Evolutionary conservation across 2,113 vertebrate genomes (phyloP).

Genomic region (Dicentrarchus labrax): DNA sequence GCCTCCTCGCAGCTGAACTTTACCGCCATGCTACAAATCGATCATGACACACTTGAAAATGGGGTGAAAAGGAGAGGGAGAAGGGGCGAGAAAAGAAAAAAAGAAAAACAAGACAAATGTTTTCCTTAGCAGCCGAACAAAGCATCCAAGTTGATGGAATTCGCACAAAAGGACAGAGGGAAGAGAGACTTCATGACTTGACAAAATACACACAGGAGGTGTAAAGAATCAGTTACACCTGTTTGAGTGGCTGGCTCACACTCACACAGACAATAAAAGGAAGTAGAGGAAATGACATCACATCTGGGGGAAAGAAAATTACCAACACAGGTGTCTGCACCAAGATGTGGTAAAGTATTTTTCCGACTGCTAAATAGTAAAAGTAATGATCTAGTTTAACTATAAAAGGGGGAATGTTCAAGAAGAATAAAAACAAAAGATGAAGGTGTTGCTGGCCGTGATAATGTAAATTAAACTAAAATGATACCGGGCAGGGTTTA

Average conservation of each 20-base stretch:
- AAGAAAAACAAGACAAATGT: constrained; percentile 41
- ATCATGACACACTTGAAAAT: constrained; percentile 49
- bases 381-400: background rate
- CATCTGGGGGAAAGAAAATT: constrained; percentile 47
- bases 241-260: constrained; percentile 27
- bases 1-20: constrained; percentile 20
- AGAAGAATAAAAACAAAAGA: constrained; percentile 22
- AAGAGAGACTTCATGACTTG: constrained; percentile 33
- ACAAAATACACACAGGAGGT: constrained; percentile 47
- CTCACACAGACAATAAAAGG: constrained; percentile 4
- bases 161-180: constrained; percentile 36
- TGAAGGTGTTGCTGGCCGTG: constrained; percentile 3
- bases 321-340: constrained; percentile 46
- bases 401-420: constrained; percentile 3
- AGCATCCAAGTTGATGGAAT: constrained; percentile 42
- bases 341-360: constrained; percentile 39
- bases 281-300: constrained; percentile 66
- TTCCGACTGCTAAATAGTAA: background rate
- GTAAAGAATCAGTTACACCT: constrained; percentile 56
- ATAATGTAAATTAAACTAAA: constrained; percentile 33
- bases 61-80: background rate
- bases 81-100: background rate
- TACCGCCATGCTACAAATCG: constrained; percentile 63
- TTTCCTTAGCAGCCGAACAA: constrained; percentile 66
- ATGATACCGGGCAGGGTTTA: constrained; percentile 31